Evolutionary conservation across 2,113 vertebrate species (phyloP).

Genomic region (Cynoglossus semilaevis): DNA sequence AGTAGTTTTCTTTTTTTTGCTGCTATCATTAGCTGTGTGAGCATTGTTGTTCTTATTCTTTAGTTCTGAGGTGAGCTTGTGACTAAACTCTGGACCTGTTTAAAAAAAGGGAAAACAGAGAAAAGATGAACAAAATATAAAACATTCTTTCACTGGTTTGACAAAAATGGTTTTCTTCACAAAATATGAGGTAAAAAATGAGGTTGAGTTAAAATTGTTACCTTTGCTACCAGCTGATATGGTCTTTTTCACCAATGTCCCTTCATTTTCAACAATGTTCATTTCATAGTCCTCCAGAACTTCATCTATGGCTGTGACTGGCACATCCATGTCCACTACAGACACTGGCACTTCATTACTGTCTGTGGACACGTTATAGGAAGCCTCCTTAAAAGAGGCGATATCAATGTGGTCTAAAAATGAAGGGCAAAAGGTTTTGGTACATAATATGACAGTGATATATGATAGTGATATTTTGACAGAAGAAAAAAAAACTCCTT

Average conservation of each 20-base stretch:
- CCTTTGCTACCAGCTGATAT: constrained; percentile 40
- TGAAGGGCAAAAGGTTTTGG: background rate
- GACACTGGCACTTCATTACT: constrained; percentile 36
- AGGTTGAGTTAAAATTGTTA: constrained; percentile 13
- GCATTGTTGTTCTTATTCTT: constrained; percentile 82
- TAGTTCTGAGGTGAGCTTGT: constrained; percentile 30
- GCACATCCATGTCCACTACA: constrained; percentile 77
- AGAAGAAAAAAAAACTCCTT: background rate
- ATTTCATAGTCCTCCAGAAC: constrained; percentile 65
- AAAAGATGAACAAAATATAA: constrained; percentile 3
- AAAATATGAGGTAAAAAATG: background rate
- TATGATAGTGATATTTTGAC: no score
- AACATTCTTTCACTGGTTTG: background rate
- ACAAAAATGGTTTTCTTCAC: background rate
- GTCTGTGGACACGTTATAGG: constrained; percentile 51
- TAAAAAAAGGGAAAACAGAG: constrained; percentile 9
- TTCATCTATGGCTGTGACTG: constrained; percentile 91
- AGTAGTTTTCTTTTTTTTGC: constrained; percentile 30
- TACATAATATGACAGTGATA: no score
- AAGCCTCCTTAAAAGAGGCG: constrained; percentile 31
- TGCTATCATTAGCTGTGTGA: constrained; percentile 53
- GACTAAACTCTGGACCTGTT: constrained; percentile 29
- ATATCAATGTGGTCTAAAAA: constrained; percentile 36
- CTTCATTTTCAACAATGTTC: constrained; percentile 37
- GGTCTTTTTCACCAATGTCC: constrained; percentile 20